phyloP scores from a whole-genome alignment of 2,113 vertebrate species.

The Psophia crepitans region DNA sequence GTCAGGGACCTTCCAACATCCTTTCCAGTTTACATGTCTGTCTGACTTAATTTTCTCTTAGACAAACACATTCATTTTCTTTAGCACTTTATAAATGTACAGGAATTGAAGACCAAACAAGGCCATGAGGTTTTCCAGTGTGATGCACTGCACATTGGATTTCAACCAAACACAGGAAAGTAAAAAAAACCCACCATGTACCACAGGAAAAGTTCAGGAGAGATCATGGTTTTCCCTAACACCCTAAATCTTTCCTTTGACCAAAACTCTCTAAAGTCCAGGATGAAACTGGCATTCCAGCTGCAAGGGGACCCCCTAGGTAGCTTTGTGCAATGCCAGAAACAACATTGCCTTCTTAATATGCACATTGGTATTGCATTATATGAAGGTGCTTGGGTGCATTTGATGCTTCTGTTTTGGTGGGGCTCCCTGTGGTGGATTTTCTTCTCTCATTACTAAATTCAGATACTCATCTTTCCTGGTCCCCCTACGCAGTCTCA shows the following conservation, averaged over 20 bases:
- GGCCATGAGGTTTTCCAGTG: neutral
- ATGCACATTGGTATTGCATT: neutral
- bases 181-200: neutral
- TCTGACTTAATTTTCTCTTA: neutral
- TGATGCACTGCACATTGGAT: neutral
- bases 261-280: neutral
- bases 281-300: neutral
- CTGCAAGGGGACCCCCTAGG: neutral
- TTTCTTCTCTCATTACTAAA: neutral
- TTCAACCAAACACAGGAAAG: neutral
- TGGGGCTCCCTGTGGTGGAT: too few species aligned
- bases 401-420: neutral
- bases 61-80: neutral
- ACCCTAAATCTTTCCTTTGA: neutral
- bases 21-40: neutral
- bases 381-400: neutral
- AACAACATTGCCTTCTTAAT: neutral
- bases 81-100: neutral
- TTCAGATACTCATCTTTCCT: neutral
- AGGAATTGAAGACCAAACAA: neutral
- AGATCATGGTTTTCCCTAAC: neutral
- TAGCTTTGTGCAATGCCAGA: neutral
- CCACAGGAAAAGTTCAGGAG: neutral
- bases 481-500: neutral
- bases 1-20: neutral